Evolutionary conservation across 2,888 invertebrate genomes (phyloP).

Genomic region (Lasioglossum zephyrum): DNA sequence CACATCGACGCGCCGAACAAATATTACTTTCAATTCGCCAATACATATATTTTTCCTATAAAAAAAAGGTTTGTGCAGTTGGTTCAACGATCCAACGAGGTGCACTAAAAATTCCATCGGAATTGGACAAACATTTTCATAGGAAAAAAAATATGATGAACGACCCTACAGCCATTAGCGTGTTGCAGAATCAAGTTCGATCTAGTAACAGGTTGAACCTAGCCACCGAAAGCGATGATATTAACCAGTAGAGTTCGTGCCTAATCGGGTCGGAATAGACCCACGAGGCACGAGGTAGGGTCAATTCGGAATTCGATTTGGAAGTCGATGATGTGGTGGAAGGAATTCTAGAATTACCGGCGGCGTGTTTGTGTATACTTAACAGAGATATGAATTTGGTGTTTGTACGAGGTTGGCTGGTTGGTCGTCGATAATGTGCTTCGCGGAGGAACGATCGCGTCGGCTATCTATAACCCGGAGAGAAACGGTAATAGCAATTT

Average conservation of each 20-base stretch:
- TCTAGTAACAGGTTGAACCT: not conserved
- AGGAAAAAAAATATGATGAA: not conserved
- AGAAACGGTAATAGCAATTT: constrained; percentile 8
- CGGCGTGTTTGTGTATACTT: constrained; percentile 1
- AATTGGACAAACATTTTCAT: not conserved
- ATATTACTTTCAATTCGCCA: not conserved
- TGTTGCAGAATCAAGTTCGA: not conserved
- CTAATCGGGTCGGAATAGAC: not conserved
- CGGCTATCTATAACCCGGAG: not conserved
- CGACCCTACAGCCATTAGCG: not conserved
- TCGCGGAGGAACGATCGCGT: not conserved
- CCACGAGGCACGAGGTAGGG: not conserved
- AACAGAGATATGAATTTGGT: constrained; percentile 13
- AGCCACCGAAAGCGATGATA: not conserved
- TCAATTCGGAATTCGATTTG: not conserved
- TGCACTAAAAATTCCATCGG: not conserved
- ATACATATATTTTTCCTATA: not conserved
- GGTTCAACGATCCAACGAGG: not conserved
- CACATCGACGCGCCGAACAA: not conserved
- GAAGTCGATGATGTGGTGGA: not conserved
- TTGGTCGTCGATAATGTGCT: not conserved
- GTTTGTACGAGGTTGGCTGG: not conserved
- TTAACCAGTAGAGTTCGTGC: not conserved
- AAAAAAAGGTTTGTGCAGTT: not conserved
- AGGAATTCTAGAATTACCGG: not conserved